A percentile compares a stretch with the other conserved stretches of the same genome.
These are phyloP conservation scores for Mystacornis crossleyi DNA, from an alignment of 2,113 vertebrate genomes.

Conservation along the genomic window DNA sequence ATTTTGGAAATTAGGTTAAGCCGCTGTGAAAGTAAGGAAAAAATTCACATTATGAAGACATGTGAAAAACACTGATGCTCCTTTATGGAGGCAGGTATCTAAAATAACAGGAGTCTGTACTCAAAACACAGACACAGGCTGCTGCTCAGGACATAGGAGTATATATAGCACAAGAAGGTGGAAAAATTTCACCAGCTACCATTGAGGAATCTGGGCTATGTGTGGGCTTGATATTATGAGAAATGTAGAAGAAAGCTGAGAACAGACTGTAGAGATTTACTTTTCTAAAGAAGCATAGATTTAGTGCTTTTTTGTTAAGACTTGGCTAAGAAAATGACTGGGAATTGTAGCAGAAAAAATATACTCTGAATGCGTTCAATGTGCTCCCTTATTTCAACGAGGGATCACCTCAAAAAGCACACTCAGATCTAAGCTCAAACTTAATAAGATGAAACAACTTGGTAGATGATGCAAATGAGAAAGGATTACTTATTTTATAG, in stretches of 20 bases:
- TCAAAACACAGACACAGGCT: neutral
- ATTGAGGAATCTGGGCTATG: conserved; percentile 26
- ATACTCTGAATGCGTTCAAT: neutral
- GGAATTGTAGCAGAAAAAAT: neutral
- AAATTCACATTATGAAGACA: neutral
- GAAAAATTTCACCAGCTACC: neutral
- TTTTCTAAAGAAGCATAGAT: neutral
- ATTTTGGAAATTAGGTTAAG: conserved; percentile 18
- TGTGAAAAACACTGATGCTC: neutral
- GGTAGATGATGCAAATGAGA: neutral
- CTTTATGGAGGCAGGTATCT: neutral
- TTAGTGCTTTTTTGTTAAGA: neutral
- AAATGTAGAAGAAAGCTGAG: conserved; percentile 17
- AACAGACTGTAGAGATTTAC: neutral
- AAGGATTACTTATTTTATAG: neutral
- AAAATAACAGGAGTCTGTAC: conserved; percentile 1
- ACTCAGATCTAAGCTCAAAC: neutral
- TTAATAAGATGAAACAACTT: neutral
- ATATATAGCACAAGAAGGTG: conserved; percentile 9
- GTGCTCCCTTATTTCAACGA: neutral
- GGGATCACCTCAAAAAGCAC: neutral
- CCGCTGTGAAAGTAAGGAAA: neutral
- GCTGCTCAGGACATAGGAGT: neutral
- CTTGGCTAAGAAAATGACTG: neutral
- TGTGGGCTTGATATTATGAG: conserved; percentile 3